These are phyloP conservation scores for Molossus molossus DNA, from an alignment of 2,797 vertebrate species.

Conservation along the genomic window DNA sequence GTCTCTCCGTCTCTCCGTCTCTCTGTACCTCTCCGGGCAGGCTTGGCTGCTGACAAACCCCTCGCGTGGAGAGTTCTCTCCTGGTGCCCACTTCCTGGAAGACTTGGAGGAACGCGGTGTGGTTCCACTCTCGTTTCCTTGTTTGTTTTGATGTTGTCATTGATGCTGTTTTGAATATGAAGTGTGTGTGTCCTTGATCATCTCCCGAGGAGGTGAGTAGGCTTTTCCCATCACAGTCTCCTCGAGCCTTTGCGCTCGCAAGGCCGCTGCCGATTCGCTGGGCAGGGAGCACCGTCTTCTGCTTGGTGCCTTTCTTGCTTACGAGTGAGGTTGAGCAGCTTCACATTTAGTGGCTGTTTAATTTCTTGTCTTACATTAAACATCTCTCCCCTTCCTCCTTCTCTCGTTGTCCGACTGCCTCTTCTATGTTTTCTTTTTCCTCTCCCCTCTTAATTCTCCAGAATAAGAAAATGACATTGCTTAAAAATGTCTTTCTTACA, in stretches of 20 bases:
- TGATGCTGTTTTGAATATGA: no score
- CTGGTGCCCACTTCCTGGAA: accelerated
- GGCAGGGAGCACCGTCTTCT: neutral
- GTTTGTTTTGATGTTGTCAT: no score
- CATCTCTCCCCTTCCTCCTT: neutral
- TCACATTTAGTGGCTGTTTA: neutral
- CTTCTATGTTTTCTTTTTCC: conserved; percentile 5
- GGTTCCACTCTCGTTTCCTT: neutral
- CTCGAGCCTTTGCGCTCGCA: accelerated
- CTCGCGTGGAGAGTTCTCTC: neutral
- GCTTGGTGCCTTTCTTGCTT: neutral
- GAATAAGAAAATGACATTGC: neutral
- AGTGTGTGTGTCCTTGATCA: neutral
- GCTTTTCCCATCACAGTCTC: neutral
- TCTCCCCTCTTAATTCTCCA: conserved; percentile 5
- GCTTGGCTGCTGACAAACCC: neutral
- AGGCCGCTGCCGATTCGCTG: neutral
- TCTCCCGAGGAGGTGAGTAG: neutral
- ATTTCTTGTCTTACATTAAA: neutral
- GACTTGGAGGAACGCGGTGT: no score
- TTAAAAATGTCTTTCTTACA: neutral
- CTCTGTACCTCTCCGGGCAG: accelerated
- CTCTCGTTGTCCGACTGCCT: neutral
- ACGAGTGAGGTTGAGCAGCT: neutral
- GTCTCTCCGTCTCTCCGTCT: no score